A percentile compares a stretch with the other conserved stretches of the same genome.
phyloP scores from a whole-genome alignment of 2,888 invertebrate species.

The Cryptosula pallasiana region DNA sequence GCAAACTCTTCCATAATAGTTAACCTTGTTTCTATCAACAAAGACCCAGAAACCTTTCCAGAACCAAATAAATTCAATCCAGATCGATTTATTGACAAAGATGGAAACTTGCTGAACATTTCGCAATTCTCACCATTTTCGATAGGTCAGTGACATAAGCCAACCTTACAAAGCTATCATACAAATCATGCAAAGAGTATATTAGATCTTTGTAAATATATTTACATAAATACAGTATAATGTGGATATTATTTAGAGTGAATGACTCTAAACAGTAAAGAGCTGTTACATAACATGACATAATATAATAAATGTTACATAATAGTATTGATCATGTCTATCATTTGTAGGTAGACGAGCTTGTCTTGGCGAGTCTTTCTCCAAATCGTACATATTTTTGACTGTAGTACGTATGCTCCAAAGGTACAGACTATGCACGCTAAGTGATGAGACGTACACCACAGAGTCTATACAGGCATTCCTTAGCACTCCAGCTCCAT shows the following conservation, averaged over 20 bases:
- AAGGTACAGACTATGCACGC: not conserved
- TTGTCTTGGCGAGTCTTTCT: constrained; percentile 9
- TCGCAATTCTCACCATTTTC: constrained; percentile 5
- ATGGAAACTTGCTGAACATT: not conserved
- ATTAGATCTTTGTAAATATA: too few relatives aligned
- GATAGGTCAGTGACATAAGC: too few relatives aligned
- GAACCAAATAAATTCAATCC: not conserved
- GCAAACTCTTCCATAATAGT: not conserved
- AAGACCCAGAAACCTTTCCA: constrained; percentile 6
- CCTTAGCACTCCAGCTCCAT: not conserved
- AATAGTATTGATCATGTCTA: too few relatives aligned
- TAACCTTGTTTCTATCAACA: constrained; percentile 11
- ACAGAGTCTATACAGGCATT: not conserved
- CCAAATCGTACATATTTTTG: not conserved
- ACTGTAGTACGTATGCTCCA: not conserved
- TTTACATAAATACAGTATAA: too few relatives aligned
- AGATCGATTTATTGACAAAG: constrained; percentile 20
- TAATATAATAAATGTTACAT: too few relatives aligned
- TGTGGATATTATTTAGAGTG: too few relatives aligned
- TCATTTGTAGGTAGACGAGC: constrained; percentile 6
- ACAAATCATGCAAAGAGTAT: too few relatives aligned
- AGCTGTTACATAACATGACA: too few relatives aligned
- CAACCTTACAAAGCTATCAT: too few relatives aligned
- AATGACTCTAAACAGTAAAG: too few relatives aligned
- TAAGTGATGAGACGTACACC: not conserved